Base-by-base conservation (phyloP, 2,797 vertebrate species). In the Periparus ater region DNA sequence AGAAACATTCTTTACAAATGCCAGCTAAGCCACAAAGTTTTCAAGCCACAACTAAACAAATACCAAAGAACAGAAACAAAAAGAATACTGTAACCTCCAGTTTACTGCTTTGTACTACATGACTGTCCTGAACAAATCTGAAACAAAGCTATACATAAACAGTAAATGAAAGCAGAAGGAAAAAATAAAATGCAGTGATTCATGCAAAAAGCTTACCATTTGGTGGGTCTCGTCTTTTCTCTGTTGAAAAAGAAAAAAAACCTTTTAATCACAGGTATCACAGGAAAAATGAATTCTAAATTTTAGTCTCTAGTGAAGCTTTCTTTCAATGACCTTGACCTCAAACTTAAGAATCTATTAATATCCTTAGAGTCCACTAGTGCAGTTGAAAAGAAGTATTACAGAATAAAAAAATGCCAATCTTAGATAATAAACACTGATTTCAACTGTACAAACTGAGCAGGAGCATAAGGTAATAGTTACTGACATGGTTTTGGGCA, bases 221-320 rank as follows among this genome's bases (percentile, higher is more conserved):
- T 97, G 97, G 98, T 94, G 98, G 98, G 75, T 99, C 98, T 97
- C 98, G 97, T 97, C 98, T 98, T 98, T 99, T 99, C 95, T 99
- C 99, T 99, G 98, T 97, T 98, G 98, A 89, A 97, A 98, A 97
- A 97, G 74, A 80, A 70, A 88, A 32, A 94, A 29, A 82, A n/a
- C 5, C 74, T 53, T 92, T 96, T 91, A 95, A 86, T 93, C 50
- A 86, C 4, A 57, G 36, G 57, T 74, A 79, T 75, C 44, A 68
- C 34, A 74, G 17, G 51, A 81, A 80, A 89, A 77, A 61, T 0
- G 22, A 1, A 61, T 61, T 80, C 20, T 82, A 29, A 21, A 73
- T 65, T 72, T 62, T 38, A 58, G 10, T 50, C 89, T 89, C 60
- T 27, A 74, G 38, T 30, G 13, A 78, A 62, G 15, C 5, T 62